These are phyloP conservation scores for Asobara japonica DNA, from an alignment of 1,140 invertebrate species.

Conservation along the genomic window DNA sequence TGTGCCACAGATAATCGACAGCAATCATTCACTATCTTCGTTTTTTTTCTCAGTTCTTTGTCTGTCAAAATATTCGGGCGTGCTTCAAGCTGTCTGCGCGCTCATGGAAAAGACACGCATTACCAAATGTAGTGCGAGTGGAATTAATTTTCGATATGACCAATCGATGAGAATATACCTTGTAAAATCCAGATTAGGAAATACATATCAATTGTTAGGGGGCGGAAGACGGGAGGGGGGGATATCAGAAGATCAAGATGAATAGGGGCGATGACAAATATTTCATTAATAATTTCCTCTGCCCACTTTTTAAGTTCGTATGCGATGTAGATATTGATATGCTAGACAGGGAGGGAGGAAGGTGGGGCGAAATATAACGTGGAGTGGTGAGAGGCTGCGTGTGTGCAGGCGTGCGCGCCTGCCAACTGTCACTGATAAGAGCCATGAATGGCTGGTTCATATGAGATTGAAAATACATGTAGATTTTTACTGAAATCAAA, in stretches of 20 bases:
- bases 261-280: background rate
- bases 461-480: background rate
- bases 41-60: background rate
- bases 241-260: background rate
- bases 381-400: background rate
- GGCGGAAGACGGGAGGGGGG: slow-evolving; percentile 23
- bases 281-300: background rate
- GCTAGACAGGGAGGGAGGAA: background rate
- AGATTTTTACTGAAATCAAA: too few species aligned
- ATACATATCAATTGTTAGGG: slow-evolving; percentile 19
- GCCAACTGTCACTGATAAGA: slow-evolving; percentile 23
- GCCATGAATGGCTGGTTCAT: background rate
- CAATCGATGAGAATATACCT: slow-evolving; percentile 24
- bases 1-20: background rate
- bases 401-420: background rate
- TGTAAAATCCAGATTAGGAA: slow-evolving; percentile 38
- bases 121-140: background rate
- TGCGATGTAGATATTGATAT: background rate
- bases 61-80: background rate
- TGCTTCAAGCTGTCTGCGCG: background rate
- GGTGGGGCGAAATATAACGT: background rate
- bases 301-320: slow-evolving; percentile 5
- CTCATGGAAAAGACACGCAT: background rate
- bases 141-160: slow-evolving; percentile 31
- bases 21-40: background rate